Evolutionary conservation across 2,888 invertebrate species (phyloP).

Genomic region (Priapulus caudatus): DNA sequence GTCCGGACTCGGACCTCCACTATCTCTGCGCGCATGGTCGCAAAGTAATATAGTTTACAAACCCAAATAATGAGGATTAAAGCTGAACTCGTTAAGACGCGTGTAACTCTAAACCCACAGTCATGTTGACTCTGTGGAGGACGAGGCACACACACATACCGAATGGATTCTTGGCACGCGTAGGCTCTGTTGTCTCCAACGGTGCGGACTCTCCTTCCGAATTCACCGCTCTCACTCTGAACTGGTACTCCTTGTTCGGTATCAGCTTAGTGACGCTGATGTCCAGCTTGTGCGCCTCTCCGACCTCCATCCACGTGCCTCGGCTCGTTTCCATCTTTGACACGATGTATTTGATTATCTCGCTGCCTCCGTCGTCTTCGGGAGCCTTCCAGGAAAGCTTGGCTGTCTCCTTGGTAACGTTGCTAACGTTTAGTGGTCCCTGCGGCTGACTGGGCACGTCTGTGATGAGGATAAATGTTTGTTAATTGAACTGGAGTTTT

Average conservation of each 20-base stretch:
- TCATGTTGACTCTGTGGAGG: too few relatives aligned
- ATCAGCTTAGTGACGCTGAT: conserved; percentile 34
- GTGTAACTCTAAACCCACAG: too few relatives aligned
- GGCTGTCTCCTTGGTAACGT: conserved; percentile 90
- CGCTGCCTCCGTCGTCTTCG: conserved; percentile 82
- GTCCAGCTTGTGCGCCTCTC: conserved; percentile 31
- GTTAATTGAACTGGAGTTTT: too few relatives aligned
- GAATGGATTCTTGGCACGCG: conserved; percentile 39
- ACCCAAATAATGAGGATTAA: too few relatives aligned
- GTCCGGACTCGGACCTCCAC: too few relatives aligned
- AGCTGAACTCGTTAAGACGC: too few relatives aligned
- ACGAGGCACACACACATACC: conserved; percentile 28
- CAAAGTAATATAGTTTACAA: too few relatives aligned
- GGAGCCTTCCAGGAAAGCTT: conserved; percentile 49
- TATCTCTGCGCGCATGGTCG: too few relatives aligned
- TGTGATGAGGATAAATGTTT: conserved; percentile 20
- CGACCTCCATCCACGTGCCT: conserved; percentile 23
- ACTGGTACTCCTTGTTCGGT: conserved; percentile 29
- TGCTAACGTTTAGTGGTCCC: conserved; percentile 75
- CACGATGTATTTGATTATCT: conserved; percentile 89
- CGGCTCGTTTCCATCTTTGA: conserved; percentile 53
- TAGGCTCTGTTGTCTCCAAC: conserved; percentile 30
- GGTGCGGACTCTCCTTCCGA: conserved; percentile 36
- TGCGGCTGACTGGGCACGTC: conserved; percentile 78
- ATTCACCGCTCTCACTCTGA: conserved; percentile 39